These are phyloP conservation scores for Ifrita kowaldi DNA, from an alignment of 2,113 vertebrate genomes.

Conservation along the genomic window DNA sequence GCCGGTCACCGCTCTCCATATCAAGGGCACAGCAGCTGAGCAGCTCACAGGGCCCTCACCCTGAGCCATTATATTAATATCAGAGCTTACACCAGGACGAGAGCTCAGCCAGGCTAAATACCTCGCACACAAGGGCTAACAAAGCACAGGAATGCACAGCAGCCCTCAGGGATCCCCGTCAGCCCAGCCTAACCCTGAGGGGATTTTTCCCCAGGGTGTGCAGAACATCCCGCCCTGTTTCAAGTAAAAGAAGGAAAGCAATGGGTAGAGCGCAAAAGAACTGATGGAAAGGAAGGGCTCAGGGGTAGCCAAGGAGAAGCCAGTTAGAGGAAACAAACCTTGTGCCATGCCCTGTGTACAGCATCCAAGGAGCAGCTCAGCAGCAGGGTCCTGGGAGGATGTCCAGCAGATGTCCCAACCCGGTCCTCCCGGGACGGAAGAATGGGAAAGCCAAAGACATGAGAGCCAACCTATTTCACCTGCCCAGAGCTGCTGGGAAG, in stretches of 20 bases:
- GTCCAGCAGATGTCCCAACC: not conserved
- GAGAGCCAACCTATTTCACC: not conserved
- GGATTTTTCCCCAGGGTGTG: not conserved
- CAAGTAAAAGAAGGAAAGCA: not conserved
- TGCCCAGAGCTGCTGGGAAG: slow-evolving; percentile 16
- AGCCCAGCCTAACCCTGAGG: not conserved
- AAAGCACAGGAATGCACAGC: not conserved
- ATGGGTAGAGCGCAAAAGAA: not conserved
- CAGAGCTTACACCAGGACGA: not conserved
- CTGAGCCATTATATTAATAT: slow-evolving; percentile 40
- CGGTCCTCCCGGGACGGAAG: not conserved
- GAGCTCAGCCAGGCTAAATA: slow-evolving; percentile 38
- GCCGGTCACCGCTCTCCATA: not conserved
- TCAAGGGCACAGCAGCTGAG: not conserved
- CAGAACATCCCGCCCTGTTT: not conserved
- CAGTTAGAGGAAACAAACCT: slow-evolving; percentile 28
- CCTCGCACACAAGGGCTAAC: not conserved
- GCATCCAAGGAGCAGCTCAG: not conserved
- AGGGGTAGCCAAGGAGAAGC: not conserved
- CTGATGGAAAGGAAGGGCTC: not conserved
- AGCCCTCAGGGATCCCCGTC: not conserved
- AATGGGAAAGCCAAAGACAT: not conserved
- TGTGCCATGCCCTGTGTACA: not conserved
- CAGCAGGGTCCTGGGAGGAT: not conserved
- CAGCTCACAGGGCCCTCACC: not conserved